Evolutionary conservation across 2,113 vertebrate species (phyloP).

Genomic region (Pseudonaja textilis): DNA sequence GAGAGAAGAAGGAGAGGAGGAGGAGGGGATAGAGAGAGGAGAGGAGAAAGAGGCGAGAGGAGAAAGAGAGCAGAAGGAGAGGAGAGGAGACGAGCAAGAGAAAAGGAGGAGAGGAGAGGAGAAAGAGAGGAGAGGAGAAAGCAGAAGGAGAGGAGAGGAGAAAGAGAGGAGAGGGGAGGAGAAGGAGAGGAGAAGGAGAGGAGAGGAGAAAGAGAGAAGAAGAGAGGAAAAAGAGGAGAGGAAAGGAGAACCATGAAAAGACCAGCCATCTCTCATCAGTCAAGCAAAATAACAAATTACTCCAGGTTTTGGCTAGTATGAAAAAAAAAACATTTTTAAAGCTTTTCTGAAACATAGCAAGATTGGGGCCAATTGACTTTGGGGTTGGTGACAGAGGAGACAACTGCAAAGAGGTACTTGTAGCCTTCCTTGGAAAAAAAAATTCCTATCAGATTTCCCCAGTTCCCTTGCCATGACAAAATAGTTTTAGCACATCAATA

Average conservation of each 20-base stretch:
- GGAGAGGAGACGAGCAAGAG: too few relatives aligned
- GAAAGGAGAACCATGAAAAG: neutral
- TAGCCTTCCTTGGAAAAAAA: neutral
- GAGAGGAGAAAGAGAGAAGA: too few relatives aligned
- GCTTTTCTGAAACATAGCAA: neutral
- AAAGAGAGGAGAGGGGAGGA: accelerated
- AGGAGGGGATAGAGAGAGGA: too few relatives aligned
- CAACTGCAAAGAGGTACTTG: neutral
- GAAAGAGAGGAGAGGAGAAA: too few relatives aligned
- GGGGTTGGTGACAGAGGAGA: neutral
- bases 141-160: too few relatives aligned
- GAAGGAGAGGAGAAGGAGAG: too few relatives aligned
- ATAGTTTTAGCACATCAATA: neutral
- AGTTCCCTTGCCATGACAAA: neutral
- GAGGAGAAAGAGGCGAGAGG: too few relatives aligned
- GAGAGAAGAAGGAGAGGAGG: too few relatives aligned
- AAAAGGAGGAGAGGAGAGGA: too few relatives aligned
- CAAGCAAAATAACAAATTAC: neutral
- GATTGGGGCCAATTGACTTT: neutral
- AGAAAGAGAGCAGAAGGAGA: too few relatives aligned
- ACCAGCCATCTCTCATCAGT: neutral
- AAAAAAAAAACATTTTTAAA: neutral
- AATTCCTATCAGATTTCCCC: neutral
- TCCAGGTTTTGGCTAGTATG: neutral
- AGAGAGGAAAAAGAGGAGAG: too few relatives aligned